phyloP scores from a whole-genome alignment of 2,113 vertebrate species.

The Notechis scutatus region DNA sequence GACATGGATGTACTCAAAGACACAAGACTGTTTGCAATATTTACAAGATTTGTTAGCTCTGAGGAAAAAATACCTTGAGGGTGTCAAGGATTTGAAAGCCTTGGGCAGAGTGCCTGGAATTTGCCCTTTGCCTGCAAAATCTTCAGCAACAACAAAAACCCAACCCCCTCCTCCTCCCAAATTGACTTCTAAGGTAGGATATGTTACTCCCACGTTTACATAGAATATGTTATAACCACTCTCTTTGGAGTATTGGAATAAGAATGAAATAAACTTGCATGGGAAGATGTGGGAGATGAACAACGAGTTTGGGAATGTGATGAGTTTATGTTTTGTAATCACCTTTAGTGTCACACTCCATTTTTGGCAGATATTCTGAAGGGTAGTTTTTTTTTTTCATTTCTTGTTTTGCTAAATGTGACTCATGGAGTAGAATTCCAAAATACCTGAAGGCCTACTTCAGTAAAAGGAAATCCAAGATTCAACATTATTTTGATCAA shows the following conservation, averaged over 20 bases:
- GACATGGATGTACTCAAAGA: conserved; percentile 86
- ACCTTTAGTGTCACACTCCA: background rate
- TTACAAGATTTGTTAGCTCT: conserved; percentile 89
- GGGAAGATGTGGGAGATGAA: background rate
- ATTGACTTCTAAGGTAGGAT: conserved; percentile 67
- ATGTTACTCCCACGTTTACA: fast-evolving
- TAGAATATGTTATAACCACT: background rate
- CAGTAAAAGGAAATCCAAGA: background rate
- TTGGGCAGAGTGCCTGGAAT: conserved; percentile 44
- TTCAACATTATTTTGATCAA: background rate
- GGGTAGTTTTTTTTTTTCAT: background rate
- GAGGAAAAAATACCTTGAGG: conserved; percentile 84
- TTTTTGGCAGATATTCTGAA: background rate
- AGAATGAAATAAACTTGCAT: background rate
- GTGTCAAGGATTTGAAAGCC: conserved; percentile 75
- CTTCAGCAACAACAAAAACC: conserved; percentile 64
- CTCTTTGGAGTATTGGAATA: background rate
- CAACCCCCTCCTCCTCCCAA: conserved; percentile 57
- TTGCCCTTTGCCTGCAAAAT: conserved; percentile 57
- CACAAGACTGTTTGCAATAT: conserved; percentile 90
- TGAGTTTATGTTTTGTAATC: background rate
- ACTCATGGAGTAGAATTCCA: background rate
- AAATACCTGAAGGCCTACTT: background rate
- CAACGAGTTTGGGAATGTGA: background rate
- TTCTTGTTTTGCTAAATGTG: background rate